Base-by-base conservation (phyloP, 2,113 vertebrate genomes). In the Seriola rivoliana region DNA sequence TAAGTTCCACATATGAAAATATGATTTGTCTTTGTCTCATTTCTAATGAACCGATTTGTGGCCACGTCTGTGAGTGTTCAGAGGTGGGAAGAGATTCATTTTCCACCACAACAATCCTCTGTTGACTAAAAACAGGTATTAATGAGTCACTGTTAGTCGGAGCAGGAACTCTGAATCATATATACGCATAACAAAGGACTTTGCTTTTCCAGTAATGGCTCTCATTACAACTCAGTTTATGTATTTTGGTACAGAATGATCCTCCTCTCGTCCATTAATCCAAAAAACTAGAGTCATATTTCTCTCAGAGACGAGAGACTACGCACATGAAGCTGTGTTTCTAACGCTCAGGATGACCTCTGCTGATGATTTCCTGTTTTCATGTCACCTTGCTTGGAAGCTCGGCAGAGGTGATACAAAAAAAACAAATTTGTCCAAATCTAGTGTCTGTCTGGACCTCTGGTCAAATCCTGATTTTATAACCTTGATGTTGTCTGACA, bases 71-170 rank as follows among this genome's bases (percentile, higher is more conserved):
- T 19, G 2, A 23, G 2, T 25, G 67, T 29, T 78, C 59, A 58
- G 7, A 32, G 19, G 54, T 32, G 32, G 70, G 17, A 54, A 71
- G 29, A 40, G 19, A 60, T 52, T 48, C 1, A 3, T 65, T 71
- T 71, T 66, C 7, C 10, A 58, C 14, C 46, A 32, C 68, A 80
- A 55, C 54, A 72, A 3, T 42, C 19, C 34, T 44, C 38, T 78
- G 70, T 46, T 74, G 74, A 85, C 50, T 36, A 34, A 54, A 87
- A 78, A 11, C 44, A 46, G 74, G 44, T 74, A 44, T 50, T 50
- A 57, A 68, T 65, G 81, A 88, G 34, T 88, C 86, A 86, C 42
- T 59, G 72, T 77, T 77, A 64, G 14, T 42, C 17, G 23, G 65
- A 80, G 73, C 12, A 34, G 8, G 38, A 84, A 67, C 13, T 32